Conservation (phyloP, 2,113 vertebrate species). For the Coracopsis vasa region DNA sequence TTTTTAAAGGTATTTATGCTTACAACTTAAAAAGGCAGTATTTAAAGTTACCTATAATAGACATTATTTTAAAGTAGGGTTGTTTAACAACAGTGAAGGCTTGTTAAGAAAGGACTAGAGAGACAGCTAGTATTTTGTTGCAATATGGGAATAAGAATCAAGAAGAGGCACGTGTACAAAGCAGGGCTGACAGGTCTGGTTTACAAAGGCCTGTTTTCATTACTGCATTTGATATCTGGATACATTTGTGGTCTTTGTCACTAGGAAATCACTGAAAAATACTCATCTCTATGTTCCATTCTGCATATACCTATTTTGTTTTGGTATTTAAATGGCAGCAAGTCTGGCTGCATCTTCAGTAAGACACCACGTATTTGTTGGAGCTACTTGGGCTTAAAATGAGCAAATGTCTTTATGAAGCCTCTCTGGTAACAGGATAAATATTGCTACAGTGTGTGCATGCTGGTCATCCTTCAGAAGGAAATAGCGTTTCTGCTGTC, state of each 20-base stretch:
- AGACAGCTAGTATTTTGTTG: background rate
- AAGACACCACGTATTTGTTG: background rate
- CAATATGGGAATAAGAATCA: background rate
- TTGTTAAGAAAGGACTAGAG: background rate
- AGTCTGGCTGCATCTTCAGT: background rate
- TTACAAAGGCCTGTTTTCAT: background rate
- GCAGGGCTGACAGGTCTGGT: background rate
- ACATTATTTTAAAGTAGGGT: background rate
- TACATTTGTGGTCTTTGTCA: background rate
- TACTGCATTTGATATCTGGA: background rate
- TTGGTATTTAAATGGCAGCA: background rate
- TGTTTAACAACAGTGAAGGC: background rate
- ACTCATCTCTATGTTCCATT: background rate
- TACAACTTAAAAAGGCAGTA: background rate
- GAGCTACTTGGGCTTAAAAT: background rate
- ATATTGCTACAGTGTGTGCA: background rate
- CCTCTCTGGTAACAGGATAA: background rate
- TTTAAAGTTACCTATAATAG: background rate
- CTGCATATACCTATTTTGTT: background rate
- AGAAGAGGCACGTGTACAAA: background rate
- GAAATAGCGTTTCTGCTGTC: background rate
- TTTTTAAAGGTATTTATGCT: conserved; percentile 58
- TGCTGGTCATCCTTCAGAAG: background rate
- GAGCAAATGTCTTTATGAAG: background rate
- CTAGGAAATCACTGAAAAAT: background rate